phyloP scores from a whole-genome alignment of 2,888 invertebrate species.

The Drosophila mimetica region DNA sequence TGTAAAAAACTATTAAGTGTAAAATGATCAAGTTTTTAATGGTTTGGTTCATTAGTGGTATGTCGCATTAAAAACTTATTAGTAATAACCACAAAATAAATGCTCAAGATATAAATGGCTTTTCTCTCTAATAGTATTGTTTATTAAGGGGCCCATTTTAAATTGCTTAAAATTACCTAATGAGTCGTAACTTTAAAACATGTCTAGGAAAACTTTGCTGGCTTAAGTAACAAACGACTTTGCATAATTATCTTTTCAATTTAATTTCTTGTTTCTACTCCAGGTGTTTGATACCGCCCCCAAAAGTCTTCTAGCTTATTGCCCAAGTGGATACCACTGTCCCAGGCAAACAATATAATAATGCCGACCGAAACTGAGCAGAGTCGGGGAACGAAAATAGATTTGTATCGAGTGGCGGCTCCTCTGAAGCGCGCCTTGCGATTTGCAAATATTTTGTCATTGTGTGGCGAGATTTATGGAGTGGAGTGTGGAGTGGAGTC shows the following conservation, averaged over 20 bases:
- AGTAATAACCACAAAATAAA: not conserved
- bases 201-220: too few species aligned
- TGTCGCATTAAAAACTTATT: not conserved
- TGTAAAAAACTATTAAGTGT: not conserved
- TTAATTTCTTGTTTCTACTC: not conserved
- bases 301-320: not conserved
- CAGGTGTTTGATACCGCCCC: not conserved
- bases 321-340: constrained; percentile 29
- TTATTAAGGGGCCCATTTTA: too few species aligned
- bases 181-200: too few species aligned
- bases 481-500: constrained; percentile 80
- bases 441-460: constrained; percentile 84
- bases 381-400: constrained; percentile 72
- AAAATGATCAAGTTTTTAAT: not conserved
- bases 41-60: constrained; percentile 11
- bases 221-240: not conserved
- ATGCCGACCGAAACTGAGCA: constrained; percentile 39
- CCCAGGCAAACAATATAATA: constrained; percentile 49
- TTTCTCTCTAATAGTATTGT: too few species aligned
- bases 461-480: constrained; percentile 83
- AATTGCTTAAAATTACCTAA: too few species aligned
- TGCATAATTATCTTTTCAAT: not conserved
- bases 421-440: constrained; percentile 81
- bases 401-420: constrained; percentile 82
- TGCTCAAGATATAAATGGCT: too few species aligned